Evolutionary conservation across 2,888 invertebrate species (phyloP).

Genomic region (Cantharis rustica): DNA sequence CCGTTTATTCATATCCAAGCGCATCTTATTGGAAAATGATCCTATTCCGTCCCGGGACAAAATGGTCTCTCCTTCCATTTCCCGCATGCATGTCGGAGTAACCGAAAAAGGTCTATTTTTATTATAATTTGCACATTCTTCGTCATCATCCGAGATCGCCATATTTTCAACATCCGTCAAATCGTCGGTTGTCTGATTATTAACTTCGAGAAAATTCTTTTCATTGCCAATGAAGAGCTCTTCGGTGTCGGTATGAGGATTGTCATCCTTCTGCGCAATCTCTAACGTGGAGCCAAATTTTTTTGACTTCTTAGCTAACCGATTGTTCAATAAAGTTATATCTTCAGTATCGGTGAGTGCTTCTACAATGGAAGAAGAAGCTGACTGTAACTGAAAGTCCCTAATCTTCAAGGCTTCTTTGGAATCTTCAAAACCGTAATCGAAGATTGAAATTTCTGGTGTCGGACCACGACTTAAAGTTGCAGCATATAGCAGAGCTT

Average conservation of each 20-base stretch:
- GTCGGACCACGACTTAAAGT: constrained; percentile 30
- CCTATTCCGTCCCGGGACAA: constrained; percentile 47
- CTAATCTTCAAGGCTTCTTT: constrained; percentile 33
- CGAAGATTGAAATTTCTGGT: constrained; percentile 40
- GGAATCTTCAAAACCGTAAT: constrained; percentile 39
- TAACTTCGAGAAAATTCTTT: constrained; percentile 1
- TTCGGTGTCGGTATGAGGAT: constrained; percentile 58
- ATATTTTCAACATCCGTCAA: constrained; percentile 57
- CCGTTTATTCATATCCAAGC: constrained; percentile 10
- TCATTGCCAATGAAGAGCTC: constrained; percentile 45
- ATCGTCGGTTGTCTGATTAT: constrained; percentile 4
- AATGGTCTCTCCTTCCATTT: constrained; percentile 43
- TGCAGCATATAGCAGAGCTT: constrained; percentile 35
- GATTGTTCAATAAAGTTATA: constrained; percentile 29
- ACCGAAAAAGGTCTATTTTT: constrained; percentile 33
- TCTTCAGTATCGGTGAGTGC: constrained; percentile 44
- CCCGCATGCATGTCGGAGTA: constrained; percentile 45
- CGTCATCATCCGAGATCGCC: constrained; percentile 53
- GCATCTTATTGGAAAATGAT: constrained; percentile 39
- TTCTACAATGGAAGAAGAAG: constrained; percentile 15
- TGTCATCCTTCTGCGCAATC: constrained; percentile 28
- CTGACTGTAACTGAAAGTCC: constrained; percentile 7
- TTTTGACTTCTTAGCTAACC: constrained; percentile 29
- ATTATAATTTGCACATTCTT: constrained; percentile 36
- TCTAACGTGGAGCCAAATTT: constrained; percentile 10